Percentiles rank a stretch among this genome's conserved stretches.
Evolutionary conservation across 2,797 vertebrate genomes (phyloP).

Genomic region (Acanthurus lineatus): DNA sequence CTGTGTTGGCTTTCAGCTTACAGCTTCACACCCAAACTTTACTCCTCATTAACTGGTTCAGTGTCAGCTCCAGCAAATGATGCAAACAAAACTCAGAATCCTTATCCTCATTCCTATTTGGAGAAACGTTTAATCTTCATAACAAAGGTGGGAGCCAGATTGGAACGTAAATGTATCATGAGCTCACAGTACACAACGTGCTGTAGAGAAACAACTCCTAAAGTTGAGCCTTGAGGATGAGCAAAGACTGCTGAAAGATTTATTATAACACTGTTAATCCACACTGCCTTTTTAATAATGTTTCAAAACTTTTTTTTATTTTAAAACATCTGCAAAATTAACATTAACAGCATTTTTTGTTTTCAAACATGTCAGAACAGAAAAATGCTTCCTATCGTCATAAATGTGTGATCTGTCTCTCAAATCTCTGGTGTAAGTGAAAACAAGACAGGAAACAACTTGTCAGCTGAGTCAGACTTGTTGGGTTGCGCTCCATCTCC

Average conservation of each 20-base stretch:
- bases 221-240: neutral
- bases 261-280: neutral
- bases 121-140: slow-evolving; percentile 7
- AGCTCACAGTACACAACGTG: slow-evolving; percentile 14
- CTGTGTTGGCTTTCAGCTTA: neutral
- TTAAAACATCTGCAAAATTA: neutral
- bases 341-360: too few relatives aligned
- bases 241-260: neutral
- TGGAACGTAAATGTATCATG: slow-evolving; percentile 17
- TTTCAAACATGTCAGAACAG: neutral
- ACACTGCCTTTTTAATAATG: neutral
- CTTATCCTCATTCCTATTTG: neutral
- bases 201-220: neutral
- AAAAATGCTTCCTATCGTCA: neutral
- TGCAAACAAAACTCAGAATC: slow-evolving; percentile 3
- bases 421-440: too few relatives aligned
- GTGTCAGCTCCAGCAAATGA: slow-evolving; percentile 1
- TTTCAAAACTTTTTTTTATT: neutral
- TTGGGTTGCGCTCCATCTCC: neutral
- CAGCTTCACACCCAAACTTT: neutral
- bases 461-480: too few relatives aligned
- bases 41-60: neutral
- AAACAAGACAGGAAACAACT: too few relatives aligned
- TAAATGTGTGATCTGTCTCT: neutral
- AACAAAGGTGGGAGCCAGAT: slow-evolving; percentile 8